Percentiles rank a stretch among this genome's conserved stretches.
Evolutionary conservation across 2,888 invertebrate species (phyloP).

Genomic region (Tanypteryx hageni): DNA sequence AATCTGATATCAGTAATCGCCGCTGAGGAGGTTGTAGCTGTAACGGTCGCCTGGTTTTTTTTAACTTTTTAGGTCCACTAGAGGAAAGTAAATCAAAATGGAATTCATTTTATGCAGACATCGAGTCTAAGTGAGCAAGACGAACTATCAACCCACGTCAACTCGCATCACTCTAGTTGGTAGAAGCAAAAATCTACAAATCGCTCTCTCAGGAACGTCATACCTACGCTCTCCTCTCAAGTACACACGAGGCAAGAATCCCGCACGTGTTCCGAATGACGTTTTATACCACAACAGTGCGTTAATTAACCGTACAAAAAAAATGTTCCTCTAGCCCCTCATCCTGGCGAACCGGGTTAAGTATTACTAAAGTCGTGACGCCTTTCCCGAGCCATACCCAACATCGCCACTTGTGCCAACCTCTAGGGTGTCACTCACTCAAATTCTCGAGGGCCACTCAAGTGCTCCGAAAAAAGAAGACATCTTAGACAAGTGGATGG

Average conservation of each 20-base stretch:
- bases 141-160: too few species aligned
- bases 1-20: too few species aligned
- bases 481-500: constrained; percentile 7
- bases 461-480: not conserved
- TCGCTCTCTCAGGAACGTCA: too few species aligned
- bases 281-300: not conserved
- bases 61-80: too few species aligned
- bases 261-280: not conserved
- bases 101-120: too few species aligned
- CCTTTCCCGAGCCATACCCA: not conserved
- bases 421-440: not conserved
- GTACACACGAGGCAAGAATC: not conserved
- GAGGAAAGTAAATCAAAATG: too few species aligned
- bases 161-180: too few species aligned
- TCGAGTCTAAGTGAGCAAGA: too few species aligned
- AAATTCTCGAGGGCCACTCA: constrained; percentile 3
- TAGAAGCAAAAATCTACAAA: too few species aligned
- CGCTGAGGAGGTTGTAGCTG: too few species aligned
- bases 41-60: too few species aligned
- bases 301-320: not conserved
- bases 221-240: too few species aligned
- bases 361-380: constrained; percentile 16
- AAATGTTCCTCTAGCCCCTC: not conserved
- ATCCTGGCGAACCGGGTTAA: not conserved
- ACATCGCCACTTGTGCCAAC: not conserved